Conservation (phyloP, 2,888 invertebrate species). For the Phania funesta region DNA sequence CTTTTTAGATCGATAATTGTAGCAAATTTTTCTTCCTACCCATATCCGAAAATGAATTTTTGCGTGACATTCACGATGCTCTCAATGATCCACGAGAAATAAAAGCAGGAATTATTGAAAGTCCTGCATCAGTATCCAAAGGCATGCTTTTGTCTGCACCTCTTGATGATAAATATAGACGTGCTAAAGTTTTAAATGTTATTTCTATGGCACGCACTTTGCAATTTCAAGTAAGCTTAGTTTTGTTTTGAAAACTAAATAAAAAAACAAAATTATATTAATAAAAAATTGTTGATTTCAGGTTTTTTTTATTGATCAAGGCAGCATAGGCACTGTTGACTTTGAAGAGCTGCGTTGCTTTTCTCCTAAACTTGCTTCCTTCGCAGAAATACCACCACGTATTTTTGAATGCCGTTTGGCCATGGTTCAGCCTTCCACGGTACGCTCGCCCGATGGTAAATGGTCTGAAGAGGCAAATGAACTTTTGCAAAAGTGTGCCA, state of each 20-base stretch:
- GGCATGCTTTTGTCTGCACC: constrained; percentile 84
- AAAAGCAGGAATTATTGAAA: constrained; percentile 69
- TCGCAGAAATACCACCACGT: constrained; percentile 81
- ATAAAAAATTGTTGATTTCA: constrained; percentile 72
- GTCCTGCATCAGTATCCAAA: constrained; percentile 75
- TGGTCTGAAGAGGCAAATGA: constrained; percentile 84
- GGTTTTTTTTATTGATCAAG: constrained; percentile 91
- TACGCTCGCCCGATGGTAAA: constrained; percentile 82
- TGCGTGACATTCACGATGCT: constrained; percentile 77
- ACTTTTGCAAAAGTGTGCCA: constrained; percentile 80
- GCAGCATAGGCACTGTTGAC: constrained; percentile 82
- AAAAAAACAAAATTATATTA: not conserved
- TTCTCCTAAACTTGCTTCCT: constrained; percentile 69
- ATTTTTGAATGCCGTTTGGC: constrained; percentile 88
- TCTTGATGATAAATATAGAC: constrained; percentile 81
- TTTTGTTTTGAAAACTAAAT: not conserved
- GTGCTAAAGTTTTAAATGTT: constrained; percentile 82
- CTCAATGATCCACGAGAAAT: constrained; percentile 78
- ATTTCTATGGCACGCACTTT: constrained; percentile 70
- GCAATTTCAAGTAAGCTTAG: constrained; percentile 71
- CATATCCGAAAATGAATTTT: constrained; percentile 70
- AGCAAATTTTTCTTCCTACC: constrained; percentile 79
- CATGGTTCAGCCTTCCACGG: constrained; percentile 85
- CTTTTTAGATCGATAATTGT: constrained; percentile 75
- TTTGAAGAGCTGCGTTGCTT: constrained; percentile 81